Evolutionary conservation across 1,140 invertebrate genomes (phyloP).

Genomic region (Lepidostoma basale): DNA sequence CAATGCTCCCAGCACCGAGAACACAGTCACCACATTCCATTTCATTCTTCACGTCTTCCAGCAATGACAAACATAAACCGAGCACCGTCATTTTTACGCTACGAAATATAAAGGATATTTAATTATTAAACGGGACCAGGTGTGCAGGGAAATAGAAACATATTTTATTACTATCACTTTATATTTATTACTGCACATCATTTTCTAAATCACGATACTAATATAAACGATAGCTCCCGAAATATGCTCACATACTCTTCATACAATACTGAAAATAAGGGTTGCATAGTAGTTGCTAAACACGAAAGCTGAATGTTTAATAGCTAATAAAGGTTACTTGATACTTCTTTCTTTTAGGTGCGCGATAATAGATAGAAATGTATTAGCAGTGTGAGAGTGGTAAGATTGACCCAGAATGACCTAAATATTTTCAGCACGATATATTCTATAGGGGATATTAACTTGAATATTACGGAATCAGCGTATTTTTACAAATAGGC

Average conservation of each 20-base stretch:
- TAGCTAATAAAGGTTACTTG: conserved; percentile 1
- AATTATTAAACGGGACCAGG: background rate
- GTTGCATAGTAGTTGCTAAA: background rate
- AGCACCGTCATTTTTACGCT: background rate
- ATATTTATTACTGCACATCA: background rate
- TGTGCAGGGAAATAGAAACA: no score
- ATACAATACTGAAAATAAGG: conserved; percentile 1
- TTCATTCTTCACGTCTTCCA: background rate
- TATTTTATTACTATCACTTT: conserved; percentile 4
- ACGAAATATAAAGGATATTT: background rate
- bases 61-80: background rate
- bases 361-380: no score
- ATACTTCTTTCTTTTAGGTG: no score
- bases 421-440: no score
- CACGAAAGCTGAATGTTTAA: conserved; percentile 20
- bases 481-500: no score
- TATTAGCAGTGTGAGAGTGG: no score
- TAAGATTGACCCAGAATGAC: no score
- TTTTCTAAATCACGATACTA: no score
- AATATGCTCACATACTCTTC: no score
- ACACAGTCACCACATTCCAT: background rate
- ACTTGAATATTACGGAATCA: no score
- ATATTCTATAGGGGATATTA: no score
- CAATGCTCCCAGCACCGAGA: background rate
- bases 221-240: no score